Conservation (phyloP, 2,888 invertebrate genomes). For the Nyleta sp. region DNA sequence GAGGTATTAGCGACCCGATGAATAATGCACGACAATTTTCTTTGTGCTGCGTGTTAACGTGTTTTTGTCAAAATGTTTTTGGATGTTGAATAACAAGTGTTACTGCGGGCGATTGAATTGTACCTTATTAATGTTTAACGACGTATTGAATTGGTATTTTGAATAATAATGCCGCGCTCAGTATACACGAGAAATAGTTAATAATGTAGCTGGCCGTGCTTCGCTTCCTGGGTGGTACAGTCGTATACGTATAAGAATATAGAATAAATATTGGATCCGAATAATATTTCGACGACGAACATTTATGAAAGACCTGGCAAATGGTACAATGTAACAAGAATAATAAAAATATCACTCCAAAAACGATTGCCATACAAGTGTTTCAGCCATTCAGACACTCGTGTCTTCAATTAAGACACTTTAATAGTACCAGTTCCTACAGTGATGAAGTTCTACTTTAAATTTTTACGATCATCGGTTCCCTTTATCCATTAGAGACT, state of each 20-base stretch:
- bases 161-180: conserved; percentile 38
- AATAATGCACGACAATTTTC: conserved; percentile 47
- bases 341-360: too few species aligned
- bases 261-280: neutral
- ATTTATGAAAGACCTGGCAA: too few species aligned
- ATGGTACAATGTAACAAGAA: too few species aligned
- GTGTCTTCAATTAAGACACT: too few species aligned
- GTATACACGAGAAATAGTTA: conserved; percentile 48
- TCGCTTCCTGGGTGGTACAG: conserved; percentile 35
- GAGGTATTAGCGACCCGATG: conserved; percentile 27
- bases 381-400: too few species aligned
- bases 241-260: neutral
- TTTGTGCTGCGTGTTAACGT: conserved; percentile 38
- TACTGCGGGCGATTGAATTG: conserved; percentile 32
- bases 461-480: too few species aligned
- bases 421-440: too few species aligned
- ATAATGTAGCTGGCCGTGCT: conserved; percentile 23
- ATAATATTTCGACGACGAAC: too few species aligned
- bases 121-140: conserved; percentile 44
- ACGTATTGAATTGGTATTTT: conserved; percentile 40
- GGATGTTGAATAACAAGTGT: conserved; percentile 47
- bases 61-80: conserved; percentile 51
- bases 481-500: too few species aligned
- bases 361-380: too few species aligned
- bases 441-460: too few species aligned